phyloP scores from a whole-genome alignment of 35 echinoderm and acorn worm species.

The Apostichopus japonicus region DNA sequence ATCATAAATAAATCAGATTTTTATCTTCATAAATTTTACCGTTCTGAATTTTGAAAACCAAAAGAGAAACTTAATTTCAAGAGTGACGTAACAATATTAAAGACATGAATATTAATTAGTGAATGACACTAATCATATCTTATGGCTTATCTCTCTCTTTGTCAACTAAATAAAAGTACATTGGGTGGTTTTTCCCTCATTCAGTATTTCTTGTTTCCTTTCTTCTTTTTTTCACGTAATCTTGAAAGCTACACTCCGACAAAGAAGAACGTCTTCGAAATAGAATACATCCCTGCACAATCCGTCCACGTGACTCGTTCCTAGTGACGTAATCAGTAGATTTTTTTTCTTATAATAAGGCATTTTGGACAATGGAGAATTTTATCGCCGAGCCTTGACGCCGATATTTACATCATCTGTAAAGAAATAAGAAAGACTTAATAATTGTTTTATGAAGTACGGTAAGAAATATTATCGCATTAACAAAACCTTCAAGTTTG shows the following conservation, averaged over 20 bases:
- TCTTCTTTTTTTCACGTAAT: too few relatives aligned
- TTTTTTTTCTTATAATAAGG: neutral
- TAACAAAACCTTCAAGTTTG: neutral
- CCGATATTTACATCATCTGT: slow-evolving; percentile 21
- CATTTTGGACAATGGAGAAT: slow-evolving; percentile 33
- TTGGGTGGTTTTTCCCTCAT: too few relatives aligned
- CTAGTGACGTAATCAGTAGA: slow-evolving; percentile 1
- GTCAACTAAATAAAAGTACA: too few relatives aligned
- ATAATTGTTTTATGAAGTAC: neutral
- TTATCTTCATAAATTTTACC: too few relatives aligned
- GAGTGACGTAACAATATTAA: too few relatives aligned
- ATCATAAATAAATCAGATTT: too few relatives aligned
- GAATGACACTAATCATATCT: too few relatives aligned
- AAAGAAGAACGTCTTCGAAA: neutral
- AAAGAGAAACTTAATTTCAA: too few relatives aligned
- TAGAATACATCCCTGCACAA: neutral
- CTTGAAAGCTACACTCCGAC: neutral
- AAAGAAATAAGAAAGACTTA: neutral
- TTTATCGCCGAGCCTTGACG: slow-evolving; percentile 15
- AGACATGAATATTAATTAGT: too few relatives aligned
- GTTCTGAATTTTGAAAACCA: too few relatives aligned
- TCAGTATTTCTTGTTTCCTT: too few relatives aligned
- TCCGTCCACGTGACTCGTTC: neutral
- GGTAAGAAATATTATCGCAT: neutral
- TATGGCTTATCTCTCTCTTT: too few relatives aligned